Base-by-base conservation (phyloP, 2,797 vertebrate genomes). In the Dendrocincla tyrannina region DNA sequence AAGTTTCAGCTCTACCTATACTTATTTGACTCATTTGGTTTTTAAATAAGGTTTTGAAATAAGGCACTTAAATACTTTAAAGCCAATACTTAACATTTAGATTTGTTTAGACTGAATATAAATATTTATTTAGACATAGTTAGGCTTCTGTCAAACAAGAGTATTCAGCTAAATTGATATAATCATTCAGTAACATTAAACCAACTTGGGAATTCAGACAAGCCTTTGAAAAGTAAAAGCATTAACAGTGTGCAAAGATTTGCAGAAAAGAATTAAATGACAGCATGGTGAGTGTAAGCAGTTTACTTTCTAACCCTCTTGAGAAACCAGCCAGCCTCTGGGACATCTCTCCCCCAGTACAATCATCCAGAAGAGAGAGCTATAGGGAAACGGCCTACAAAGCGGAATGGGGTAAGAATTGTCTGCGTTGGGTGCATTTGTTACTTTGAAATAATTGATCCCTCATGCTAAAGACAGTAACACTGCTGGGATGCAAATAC, bases 371-470 rank as follows among this genome's bases (percentile, higher is more conserved):
- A 75, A 53, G 37, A 91, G 27, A 47, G 12, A 89, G 56, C 47
- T 60, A 30, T 16, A 78, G 33, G 41, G 33, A 80, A 95, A 52
- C 16, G 39, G 6, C 32, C n/a, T 75, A 18, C 13, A 14, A 59
- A 75, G 42, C 33, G 44, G 19, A 84, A 87, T 27, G 53, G 17
- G 18, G 22, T 60, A 76, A 55, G 30, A 91, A 94, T 28, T n/a
- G 30, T 32, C 18, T 74, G 11, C 60, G 20, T 56, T 68, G 59
- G 32, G 11, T 64, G 28, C 27, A 68, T 68, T 80, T 55, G 42
- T 83, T 84, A 68, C 55, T 91, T 30, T 83, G 70, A 93, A 96
- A 87, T 87, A 94, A 93, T 64, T 70, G 93, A 95, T 88, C 76
- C 62, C 60, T 55, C 42, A 85, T 79, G 52, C 73, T 92, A 89